A percentile compares a stretch with the other conserved stretches of the same genome.
Evolutionary conservation across 2,797 vertebrate species (phyloP).

Genomic region (Xenops minutus): DNA sequence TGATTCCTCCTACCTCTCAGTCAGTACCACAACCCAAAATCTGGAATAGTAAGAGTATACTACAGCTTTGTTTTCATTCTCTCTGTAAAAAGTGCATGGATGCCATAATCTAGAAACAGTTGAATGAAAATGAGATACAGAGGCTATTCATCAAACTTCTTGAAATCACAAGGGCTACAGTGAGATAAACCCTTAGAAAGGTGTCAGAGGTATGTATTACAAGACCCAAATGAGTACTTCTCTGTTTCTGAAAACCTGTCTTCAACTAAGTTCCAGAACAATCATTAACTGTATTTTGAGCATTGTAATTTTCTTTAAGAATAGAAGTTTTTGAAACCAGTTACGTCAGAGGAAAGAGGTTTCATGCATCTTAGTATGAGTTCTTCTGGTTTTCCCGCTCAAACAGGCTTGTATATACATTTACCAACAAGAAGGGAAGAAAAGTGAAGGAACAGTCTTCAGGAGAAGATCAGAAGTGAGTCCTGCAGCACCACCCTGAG

Average conservation of each 20-base stretch:
- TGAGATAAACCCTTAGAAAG: not conserved
- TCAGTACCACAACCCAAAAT: not conserved
- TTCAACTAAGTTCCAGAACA: not conserved
- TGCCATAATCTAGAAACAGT: not conserved
- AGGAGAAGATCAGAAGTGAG: not conserved
- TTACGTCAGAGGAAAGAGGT: not conserved
- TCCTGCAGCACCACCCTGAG: not conserved
- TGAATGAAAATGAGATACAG: not conserved
- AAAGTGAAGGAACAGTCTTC: not conserved
- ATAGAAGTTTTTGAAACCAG: not conserved
- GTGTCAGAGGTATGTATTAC: not conserved
- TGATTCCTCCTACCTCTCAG: not conserved
- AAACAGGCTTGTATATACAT: not conserved
- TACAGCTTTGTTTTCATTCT: not conserved
- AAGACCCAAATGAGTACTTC: not conserved
- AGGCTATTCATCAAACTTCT: not conserved
- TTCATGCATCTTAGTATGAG: not conserved
- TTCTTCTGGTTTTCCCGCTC: not conserved
- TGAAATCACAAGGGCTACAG: not conserved
- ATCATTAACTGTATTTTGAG: not conserved
- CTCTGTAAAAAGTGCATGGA: not conserved
- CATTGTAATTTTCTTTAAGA: not conserved
- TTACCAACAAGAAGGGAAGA: not conserved
- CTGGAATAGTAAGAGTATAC: not conserved
- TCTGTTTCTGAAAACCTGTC: not conserved